These are phyloP conservation scores for Sitodiplosis mosellana DNA, from an alignment of 1,140 invertebrate genomes.

Conservation along the genomic window DNA sequence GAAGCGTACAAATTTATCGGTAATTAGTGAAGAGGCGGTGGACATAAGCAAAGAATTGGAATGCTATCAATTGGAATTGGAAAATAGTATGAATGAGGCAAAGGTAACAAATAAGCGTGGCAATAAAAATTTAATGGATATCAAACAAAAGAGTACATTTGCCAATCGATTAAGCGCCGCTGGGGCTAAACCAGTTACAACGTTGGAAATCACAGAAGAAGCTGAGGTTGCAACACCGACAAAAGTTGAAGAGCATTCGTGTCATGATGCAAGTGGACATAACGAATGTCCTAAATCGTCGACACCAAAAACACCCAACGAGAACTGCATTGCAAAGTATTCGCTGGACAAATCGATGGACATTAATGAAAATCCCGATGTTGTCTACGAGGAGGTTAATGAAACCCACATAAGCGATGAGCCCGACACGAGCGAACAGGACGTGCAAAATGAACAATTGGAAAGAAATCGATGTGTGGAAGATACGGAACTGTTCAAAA, in stretches of 20 bases:
- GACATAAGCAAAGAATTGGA: slow-evolving; percentile 24
- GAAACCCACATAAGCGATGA: slow-evolving; percentile 9
- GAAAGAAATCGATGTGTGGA: slow-evolving; percentile 4
- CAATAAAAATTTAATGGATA: background rate
- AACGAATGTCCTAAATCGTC: too few species aligned
- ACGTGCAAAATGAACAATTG: too few species aligned
- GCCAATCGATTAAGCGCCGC: background rate
- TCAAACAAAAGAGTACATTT: background rate
- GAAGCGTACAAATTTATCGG: slow-evolving; percentile 10
- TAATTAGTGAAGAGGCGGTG: slow-evolving; percentile 21
- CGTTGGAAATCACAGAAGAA: too few species aligned
- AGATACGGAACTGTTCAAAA: slow-evolving; percentile 12
- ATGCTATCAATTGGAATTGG: slow-evolving; percentile 22
- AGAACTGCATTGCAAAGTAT: too few species aligned
- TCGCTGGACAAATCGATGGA: background rate
- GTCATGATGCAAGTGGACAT: too few species aligned
- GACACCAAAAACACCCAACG: too few species aligned
- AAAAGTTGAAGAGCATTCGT: too few species aligned
- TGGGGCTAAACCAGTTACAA: background rate
- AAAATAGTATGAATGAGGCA: slow-evolving; percentile 25
- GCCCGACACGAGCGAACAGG: too few species aligned
- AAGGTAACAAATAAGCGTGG: background rate
- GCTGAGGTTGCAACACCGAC: background rate
- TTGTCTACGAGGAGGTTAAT: slow-evolving; percentile 16
- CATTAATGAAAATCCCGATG: slow-evolving; percentile 9